Evolutionary conservation across 2,888 invertebrate genomes (phyloP), one percentile per base, ranked within the genome.

Genomic region (Polyommatus icarus): DNA sequence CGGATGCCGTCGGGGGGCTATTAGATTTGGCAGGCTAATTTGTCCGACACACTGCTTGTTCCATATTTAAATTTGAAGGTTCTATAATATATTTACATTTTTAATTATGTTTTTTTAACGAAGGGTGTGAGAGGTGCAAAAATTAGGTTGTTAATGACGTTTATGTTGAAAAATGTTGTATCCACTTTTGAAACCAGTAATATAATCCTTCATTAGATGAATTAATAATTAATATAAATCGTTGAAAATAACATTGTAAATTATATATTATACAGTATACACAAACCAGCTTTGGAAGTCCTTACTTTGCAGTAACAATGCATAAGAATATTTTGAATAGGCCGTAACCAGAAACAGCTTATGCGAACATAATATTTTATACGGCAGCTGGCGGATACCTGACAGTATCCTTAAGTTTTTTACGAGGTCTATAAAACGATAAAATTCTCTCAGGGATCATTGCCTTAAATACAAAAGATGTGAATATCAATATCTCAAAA

Each of bases 1-100:
- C 67, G 78, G 71, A 71, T 77, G 78, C 76, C 18, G 79, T 81
- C 78, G 67, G 76, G 81, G 82, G 82, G 83, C 75, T 54, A 50
- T 75, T 75, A 54, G 15, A 32, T 50, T 50, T 75, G 75, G 75
- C 75, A 18, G 24, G 75, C 18, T 32, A 24, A 29, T 75, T 75
- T 75, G 18, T 50, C 50, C 46, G 1, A 54, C 29, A 75, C 29
- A 54, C 29, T 54, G 54, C 15, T 54, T 54, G 29, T 75, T 75
- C 24, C 50, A 54, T 29, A 15, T 73, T 20, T 12, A 59, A 61
- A 61, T 29, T 29, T 67, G 12, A 67, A 15, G 29, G 15, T 29
- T 20, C 50, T 61, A 10, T 61, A 24, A 24, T 61, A 20, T 24
- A 0, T 61, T 24, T 10, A 40, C 40, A 40, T 40, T 40, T 40